Percentiles rank a stretch among this genome's conserved stretches.
These are phyloP conservation scores for Eledone cirrhosa DNA, from an alignment of 2,888 invertebrate species.

Conservation along the genomic window DNA sequence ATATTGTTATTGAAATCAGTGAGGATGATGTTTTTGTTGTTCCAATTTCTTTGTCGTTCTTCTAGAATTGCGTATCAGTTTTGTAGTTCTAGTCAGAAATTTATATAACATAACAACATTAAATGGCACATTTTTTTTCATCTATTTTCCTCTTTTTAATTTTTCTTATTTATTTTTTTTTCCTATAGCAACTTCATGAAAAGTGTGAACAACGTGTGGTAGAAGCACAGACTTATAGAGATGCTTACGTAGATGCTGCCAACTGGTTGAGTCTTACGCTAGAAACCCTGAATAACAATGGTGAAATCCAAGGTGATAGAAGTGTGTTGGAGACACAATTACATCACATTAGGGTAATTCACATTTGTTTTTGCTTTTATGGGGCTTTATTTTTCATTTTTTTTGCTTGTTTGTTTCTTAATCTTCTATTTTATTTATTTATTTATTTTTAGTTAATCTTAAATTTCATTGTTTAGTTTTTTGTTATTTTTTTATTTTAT, in stretches of 20 bases:
- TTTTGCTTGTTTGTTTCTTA: too few species aligned
- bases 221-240: conserved; percentile 87
- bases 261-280: conserved; percentile 85
- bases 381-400: too few species aligned
- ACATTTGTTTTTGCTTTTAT: too few species aligned
- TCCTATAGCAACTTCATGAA: conserved; percentile 47
- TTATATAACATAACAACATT: neutral
- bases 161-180: neutral
- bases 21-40: too few species aligned
- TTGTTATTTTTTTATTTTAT: too few species aligned
- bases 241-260: conserved; percentile 81
- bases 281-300: conserved; percentile 70
- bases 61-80: too few species aligned
- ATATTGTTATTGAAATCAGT: too few species aligned
- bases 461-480: too few species aligned
- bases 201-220: conserved; percentile 79
- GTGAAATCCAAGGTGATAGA: conserved; percentile 58
- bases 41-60: too few species aligned
- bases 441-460: too few species aligned
- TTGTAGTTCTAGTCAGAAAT: too few species aligned
- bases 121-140: neutral
- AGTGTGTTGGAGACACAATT: conserved; percentile 57
- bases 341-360: conserved; percentile 52
- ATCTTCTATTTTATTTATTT: too few species aligned
- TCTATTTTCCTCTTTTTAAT: neutral